Percentiles rank a stretch among this genome's conserved stretches.
Conservation (phyloP, 2,797 vertebrate genomes). For the Scomberomorus guttatus region DNA sequence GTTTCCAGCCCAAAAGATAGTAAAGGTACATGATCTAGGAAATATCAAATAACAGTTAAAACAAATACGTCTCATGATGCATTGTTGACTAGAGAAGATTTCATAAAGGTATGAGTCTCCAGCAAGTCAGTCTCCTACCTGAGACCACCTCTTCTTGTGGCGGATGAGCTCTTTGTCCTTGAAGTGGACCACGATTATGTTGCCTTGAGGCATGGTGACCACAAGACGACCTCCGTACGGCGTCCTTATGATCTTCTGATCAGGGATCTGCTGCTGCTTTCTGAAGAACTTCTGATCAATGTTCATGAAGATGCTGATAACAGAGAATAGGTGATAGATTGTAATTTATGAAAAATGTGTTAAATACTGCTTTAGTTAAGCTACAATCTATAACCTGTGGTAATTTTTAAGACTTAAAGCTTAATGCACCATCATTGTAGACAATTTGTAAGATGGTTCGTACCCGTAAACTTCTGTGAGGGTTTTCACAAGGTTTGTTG, state of each 20-base stretch:
- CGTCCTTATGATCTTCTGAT: conserved; percentile 72
- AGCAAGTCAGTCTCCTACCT: conserved; percentile 61
- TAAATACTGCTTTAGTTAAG: not conserved
- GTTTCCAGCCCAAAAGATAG: conserved; percentile 80
- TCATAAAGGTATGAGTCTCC: not conserved
- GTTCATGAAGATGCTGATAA: conserved; percentile 73
- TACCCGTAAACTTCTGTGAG: conserved; percentile 77
- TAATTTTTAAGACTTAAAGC: no score
- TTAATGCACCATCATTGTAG: no score
- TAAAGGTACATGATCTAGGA: conserved; percentile 84
- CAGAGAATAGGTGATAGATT: not conserved
- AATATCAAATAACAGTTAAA: not conserved
- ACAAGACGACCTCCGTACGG: conserved; percentile 83
- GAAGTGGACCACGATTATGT: conserved; percentile 77
- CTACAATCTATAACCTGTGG: no score
- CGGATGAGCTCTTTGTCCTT: conserved; percentile 84
- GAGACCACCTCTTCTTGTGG: conserved; percentile 87
- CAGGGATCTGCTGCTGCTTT: conserved; percentile 17
- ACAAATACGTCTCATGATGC: not conserved
- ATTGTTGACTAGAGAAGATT: not conserved
- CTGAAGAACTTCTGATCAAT: conserved; percentile 58
- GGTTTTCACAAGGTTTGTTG: conserved; percentile 62
- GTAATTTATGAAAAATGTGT: not conserved
- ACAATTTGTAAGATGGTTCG: conserved; percentile 3
- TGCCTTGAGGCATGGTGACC: conserved; percentile 80